These are phyloP conservation scores for Pogonophryne albipinna DNA, from an alignment of 2,797 vertebrate genomes.

Conservation along the genomic window DNA sequence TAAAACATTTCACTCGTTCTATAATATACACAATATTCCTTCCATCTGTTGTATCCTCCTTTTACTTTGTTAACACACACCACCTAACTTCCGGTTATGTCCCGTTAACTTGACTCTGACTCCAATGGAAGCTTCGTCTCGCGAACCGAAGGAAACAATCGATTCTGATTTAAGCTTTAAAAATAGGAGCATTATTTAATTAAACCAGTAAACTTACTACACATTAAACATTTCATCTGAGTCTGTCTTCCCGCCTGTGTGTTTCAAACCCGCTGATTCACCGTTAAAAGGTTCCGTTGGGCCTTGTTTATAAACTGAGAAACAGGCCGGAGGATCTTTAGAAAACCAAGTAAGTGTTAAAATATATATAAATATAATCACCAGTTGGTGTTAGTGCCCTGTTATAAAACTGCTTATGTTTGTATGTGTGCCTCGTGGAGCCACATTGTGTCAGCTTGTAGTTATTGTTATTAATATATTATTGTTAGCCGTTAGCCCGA, in stretches of 20 bases:
- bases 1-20: no score
- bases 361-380: fast-evolving
- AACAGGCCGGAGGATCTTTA: slow-evolving; percentile 63
- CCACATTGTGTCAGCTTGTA: slow-evolving; percentile 9
- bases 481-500: slow-evolving; percentile 48
- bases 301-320: slow-evolving; percentile 84
- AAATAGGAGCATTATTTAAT: slow-evolving; percentile 28
- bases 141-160: slow-evolving; percentile 80
- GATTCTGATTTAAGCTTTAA: slow-evolving; percentile 60
- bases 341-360: slow-evolving; percentile 74
- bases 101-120: slow-evolving; percentile 64
- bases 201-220: background rate
- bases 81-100: slow-evolving; percentile 13
- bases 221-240: background rate
- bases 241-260: background rate
- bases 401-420: fast-evolving
- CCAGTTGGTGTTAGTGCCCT: fast-evolving
- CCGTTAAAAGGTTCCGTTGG: slow-evolving; percentile 26
- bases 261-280: background rate
- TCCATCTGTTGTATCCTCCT: no score
- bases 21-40: no score
- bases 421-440: background rate
- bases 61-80: no score
- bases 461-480: slow-evolving; percentile 67
- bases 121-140: slow-evolving; percentile 82